Evolutionary conservation across 1,140 invertebrate genomes (phyloP), one percentile per base, ranked within the genome.

Genomic region (Stenopsyche tienmushanensis): DNA sequence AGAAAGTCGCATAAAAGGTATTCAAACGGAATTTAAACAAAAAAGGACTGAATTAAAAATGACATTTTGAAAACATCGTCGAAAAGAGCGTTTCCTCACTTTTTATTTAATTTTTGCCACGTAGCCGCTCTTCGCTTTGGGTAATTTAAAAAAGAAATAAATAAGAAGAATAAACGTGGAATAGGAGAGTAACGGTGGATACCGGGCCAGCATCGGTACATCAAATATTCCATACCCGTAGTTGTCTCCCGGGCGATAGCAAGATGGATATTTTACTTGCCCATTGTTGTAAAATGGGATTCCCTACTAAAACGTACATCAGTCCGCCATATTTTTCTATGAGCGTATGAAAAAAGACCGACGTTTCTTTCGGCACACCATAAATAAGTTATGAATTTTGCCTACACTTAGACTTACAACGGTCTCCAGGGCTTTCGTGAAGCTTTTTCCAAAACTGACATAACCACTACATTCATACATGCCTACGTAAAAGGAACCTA

Each of bases 331-430:
- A 54, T 54, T 54, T 54, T 57, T 29, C 18, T 42, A 57, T 57
- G 54, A 42, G 26, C 54, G 54, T 21, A 57, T 57, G 42, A 57
- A 57, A 34, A 57, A 57, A 57, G 52, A 29, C 25, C 52, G 52
- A 39, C 20, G 54, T 29, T 29, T 25, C 25, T 24, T 53, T 25
- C 29, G 8, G 21, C 21, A 18, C 24, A 39, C 39, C 54, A 42
- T 57, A 57, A 57, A 57, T 57, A 57, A 57, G 54, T 57, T 57
- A 57, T 57, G 54, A 57, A 57, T 42, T 57, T 57, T 57, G 24
- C 52, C 25, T 54, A 54, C 52, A 25, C 52, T 5, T 17, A 49
- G 52, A 25, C 25, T 54, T 54, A 54, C 52, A 54, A 54, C 52
- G 29, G 52, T 54, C 52, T 54, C 15, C 25, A 9, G 24, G 15